Percentiles rank a stretch among this genome's conserved stretches.
Conservation (phyloP, 2,888 invertebrate genomes). For the Diaperis boleti region DNA sequence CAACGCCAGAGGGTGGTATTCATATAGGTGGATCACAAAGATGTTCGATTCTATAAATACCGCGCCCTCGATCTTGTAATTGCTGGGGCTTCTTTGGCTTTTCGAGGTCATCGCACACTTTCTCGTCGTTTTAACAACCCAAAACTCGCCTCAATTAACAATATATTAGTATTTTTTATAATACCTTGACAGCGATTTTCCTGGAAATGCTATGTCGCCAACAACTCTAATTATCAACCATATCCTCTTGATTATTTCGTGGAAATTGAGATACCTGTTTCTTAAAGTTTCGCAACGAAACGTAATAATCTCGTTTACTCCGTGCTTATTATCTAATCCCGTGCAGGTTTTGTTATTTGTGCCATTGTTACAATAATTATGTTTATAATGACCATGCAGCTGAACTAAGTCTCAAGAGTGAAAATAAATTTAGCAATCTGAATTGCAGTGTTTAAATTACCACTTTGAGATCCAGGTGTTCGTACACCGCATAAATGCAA, state of each 20-base stretch:
- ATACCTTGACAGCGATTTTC: slow-evolving; percentile 25
- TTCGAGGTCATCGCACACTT: neutral
- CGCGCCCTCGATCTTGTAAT: neutral
- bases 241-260: slow-evolving; percentile 31
- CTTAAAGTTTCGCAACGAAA: slow-evolving; percentile 27
- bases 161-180: slow-evolving; percentile 26
- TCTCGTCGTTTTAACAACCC: slow-evolving; percentile 3
- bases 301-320: slow-evolving; percentile 18
- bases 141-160: slow-evolving; percentile 17
- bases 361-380: neutral
- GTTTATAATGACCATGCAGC: neutral
- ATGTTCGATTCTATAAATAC: neutral
- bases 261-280: slow-evolving; percentile 19
- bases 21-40: neutral
- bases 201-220: slow-evolving; percentile 28
- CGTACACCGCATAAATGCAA: too few species aligned
- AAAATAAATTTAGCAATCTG: too few species aligned
- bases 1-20: neutral
- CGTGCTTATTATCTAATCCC: neutral
- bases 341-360: neutral
- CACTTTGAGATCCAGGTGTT: neutral
- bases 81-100: neutral
- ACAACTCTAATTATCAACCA: slow-evolving; percentile 27
- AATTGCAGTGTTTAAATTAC: too few species aligned
- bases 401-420: too few species aligned